Percentiles rank a stretch among this genome's conserved stretches.
Evolutionary conservation across 1,140 invertebrate species (phyloP).

Genomic region (Latrodectus geometricus): DNA sequence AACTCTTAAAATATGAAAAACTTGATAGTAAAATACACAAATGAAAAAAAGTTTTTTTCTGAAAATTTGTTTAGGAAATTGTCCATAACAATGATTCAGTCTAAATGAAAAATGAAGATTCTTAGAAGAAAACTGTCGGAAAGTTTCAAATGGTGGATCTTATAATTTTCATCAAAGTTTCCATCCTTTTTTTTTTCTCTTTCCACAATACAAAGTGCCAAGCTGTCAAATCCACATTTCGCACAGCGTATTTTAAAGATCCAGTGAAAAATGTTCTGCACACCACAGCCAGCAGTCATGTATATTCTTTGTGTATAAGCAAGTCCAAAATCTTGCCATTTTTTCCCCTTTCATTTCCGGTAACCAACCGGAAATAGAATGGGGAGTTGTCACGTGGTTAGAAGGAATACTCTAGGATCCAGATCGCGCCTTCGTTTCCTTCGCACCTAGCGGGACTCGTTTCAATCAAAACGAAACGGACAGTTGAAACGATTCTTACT

Average conservation of each 20-base stretch:
- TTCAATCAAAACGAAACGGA: slow-evolving; percentile 58
- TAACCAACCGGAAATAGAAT: slow-evolving; percentile 57
- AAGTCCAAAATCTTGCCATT: slow-evolving; percentile 40
- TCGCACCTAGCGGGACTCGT: slow-evolving; percentile 43
- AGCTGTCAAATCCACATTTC: slow-evolving; percentile 47
- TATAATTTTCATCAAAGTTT: not conserved
- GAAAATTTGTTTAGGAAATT: no score
- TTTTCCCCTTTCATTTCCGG: slow-evolving; percentile 56
- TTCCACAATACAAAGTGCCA: slow-evolving; percentile 1
- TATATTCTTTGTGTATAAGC: slow-evolving; percentile 58
- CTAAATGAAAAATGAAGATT: no score
- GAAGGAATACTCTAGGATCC: slow-evolving; percentile 35
- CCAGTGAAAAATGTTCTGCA: slow-evolving; percentile 41
- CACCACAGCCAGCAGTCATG: slow-evolving; percentile 55
- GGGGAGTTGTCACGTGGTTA: slow-evolving; percentile 54
- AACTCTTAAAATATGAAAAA: no score
- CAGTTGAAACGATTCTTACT: slow-evolving; percentile 48
- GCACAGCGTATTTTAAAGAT: slow-evolving; percentile 47
- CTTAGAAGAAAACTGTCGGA: no score
- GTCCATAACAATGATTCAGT: no score
- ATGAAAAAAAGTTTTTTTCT: no score
- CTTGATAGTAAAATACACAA: no score
- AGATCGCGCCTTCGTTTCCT: slow-evolving; percentile 43
- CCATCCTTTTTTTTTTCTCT: not conserved
- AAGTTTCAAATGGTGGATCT: no score